phyloP scores from a whole-genome alignment of 2,797 vertebrate genomes.

The Lindbergichthys nudifrons region DNA sequence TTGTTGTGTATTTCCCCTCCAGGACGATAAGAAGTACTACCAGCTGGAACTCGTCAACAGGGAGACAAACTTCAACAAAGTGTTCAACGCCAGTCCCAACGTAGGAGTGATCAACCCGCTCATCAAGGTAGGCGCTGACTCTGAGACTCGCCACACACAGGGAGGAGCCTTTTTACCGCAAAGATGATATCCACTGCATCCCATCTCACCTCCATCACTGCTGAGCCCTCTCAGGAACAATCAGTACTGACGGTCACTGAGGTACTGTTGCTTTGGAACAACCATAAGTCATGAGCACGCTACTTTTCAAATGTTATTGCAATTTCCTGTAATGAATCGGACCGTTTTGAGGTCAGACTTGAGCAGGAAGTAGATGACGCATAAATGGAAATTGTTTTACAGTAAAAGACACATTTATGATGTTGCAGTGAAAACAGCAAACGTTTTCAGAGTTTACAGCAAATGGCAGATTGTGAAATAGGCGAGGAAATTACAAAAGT shows the following conservation, averaged over 20 bases:
- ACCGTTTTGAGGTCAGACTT: constrained; percentile 5
- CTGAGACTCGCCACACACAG: constrained; percentile 45
- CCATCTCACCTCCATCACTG: constrained; percentile 45
- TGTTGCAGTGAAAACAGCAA: background rate
- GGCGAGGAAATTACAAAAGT: background rate
- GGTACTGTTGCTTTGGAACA: background rate
- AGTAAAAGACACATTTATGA: background rate
- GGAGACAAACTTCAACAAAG: constrained; percentile 99
- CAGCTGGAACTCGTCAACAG: constrained; percentile 99
- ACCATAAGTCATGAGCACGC: background rate
- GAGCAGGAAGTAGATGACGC: background rate
- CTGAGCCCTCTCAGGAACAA: constrained; percentile 14
- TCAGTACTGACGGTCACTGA: constrained; percentile 1
- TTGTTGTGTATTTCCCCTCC: constrained; percentile 54
- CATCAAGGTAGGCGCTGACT: constrained; percentile 87
- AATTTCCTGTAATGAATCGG: constrained; percentile 1
- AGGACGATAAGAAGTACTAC: constrained; percentile 99
- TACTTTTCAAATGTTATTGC: background rate
- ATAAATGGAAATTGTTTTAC: background rate
- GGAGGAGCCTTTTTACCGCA: constrained; percentile 22
- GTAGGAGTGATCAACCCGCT: constrained; percentile 99
- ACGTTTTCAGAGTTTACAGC: constrained; percentile 5
- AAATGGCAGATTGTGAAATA: constrained; percentile 1
- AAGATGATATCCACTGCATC: constrained; percentile 56
- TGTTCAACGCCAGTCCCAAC: constrained; percentile 97